phyloP scores from a whole-genome alignment of 2,797 vertebrate species.

The Tauraco hartlaubi region DNA sequence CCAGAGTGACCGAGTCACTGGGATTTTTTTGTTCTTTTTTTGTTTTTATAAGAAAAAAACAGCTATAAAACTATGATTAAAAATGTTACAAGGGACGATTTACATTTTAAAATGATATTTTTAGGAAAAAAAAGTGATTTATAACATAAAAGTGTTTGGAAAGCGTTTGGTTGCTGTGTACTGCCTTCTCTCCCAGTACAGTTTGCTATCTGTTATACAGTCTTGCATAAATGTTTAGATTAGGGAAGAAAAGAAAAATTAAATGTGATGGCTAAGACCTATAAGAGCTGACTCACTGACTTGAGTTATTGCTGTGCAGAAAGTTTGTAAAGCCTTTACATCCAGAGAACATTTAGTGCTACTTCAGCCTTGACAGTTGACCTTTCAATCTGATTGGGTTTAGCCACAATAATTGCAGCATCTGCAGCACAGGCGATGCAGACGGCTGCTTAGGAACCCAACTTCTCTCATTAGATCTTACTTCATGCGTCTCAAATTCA shows the following conservation, averaged over 20 bases:
- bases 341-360: slow-evolving; percentile 76
- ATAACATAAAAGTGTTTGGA: slow-evolving; percentile 41
- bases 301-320: slow-evolving; percentile 78
- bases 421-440: slow-evolving; percentile 69
- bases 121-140: slow-evolving; percentile 39
- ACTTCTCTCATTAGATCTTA: slow-evolving; percentile 70
- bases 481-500: slow-evolving; percentile 52
- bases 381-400: slow-evolving; percentile 78
- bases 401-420: slow-evolving; percentile 76
- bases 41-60: slow-evolving; percentile 70
- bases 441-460: slow-evolving; percentile 68
- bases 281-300: slow-evolving; percentile 72
- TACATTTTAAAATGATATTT: slow-evolving; percentile 60
- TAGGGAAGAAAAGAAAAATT: slow-evolving; percentile 61
- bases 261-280: slow-evolving; percentile 71
- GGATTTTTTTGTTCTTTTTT: not conserved
- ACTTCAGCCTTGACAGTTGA: slow-evolving; percentile 80
- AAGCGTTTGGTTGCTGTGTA: slow-evolving; percentile 68
- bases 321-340: slow-evolving; percentile 77
- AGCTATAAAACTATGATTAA: slow-evolving; percentile 75
- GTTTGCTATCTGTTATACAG: slow-evolving; percentile 65
- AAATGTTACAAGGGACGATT: slow-evolving; percentile 60
- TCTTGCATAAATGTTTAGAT: slow-evolving; percentile 77
- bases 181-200: slow-evolving; percentile 55
- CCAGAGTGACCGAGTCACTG: slow-evolving; percentile 54